Base-by-base conservation (phyloP, 2,888 invertebrate species). In the Protula sp. region DNA sequence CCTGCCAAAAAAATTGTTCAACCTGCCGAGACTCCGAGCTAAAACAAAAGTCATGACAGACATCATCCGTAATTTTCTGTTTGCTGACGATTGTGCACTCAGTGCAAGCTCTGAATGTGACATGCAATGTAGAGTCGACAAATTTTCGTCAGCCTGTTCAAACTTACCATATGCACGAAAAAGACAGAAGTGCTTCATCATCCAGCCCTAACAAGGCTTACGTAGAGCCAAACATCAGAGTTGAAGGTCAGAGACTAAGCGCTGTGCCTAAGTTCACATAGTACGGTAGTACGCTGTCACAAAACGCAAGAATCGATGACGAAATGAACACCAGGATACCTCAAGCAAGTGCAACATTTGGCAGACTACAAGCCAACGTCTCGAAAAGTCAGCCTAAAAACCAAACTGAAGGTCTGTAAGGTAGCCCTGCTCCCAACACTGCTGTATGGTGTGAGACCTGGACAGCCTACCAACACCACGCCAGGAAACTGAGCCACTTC, bases 171-270 rank as follows among this genome's bases (percentile, higher is more conserved):
- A 14, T 14, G 9, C 9, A 14, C 9, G 5, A 58, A 61, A 50
- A 62, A 62, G 52, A 52, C 59, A 1, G 30, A 62, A 30, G 56
- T 59, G 14, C 27, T 59, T 2, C 45, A 38, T 28, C 59, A 56
- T 24, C 59, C 59, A 24, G 59, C 59, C 58, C 55, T 3, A 47
- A n/a, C 14, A 59, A 50, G 24, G 9, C 58, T 28, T 55, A 58
- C 47, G 26, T 22, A 28, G 53, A 59, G 30, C 59, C 62, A 5
- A 47, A 48, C 4, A 53, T 59, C 45, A 14, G 14, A 4, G 30
- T 61, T n/a, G 55, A 62, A 24, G 1, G 31, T 26, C 38, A 51
- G 47, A 24, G 28, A 24, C 48, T 48, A 28, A 52, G 54, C 19
- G 53, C 45, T 14, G 45, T 38, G 45, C 9, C 9, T 38, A 38